Conservation (phyloP, 2,113 vertebrate genomes). For the Prietella phreatophila region DNA sequence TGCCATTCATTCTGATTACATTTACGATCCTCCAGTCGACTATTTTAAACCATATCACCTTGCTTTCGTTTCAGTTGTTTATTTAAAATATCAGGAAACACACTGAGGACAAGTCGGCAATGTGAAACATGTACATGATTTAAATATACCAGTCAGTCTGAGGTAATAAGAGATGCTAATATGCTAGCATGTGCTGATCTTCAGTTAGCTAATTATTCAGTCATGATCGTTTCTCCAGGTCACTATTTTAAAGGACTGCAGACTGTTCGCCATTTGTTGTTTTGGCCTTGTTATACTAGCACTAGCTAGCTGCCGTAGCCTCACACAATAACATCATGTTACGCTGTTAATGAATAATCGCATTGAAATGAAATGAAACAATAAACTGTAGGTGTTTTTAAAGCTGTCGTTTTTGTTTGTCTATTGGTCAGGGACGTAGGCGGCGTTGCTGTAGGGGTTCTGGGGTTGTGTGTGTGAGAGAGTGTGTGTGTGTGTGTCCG, state of each 20-base stretch:
- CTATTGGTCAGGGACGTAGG: not conserved
- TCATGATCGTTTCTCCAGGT: not conserved
- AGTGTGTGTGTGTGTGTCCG: not conserved
- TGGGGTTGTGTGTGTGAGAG: not conserved
- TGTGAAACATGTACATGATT: not conserved
- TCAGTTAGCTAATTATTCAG: not conserved
- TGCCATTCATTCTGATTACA: no score
- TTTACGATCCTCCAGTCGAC: no score
- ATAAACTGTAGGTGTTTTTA: not conserved
- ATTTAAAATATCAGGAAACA: not conserved
- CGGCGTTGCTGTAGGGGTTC: slow-evolving; percentile 55
- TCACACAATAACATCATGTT: not conserved
- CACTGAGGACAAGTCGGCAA: not conserved
- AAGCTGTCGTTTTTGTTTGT: not conserved
- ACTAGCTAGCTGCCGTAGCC: not conserved
- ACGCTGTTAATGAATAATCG: not conserved
- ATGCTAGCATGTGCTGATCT: not conserved
- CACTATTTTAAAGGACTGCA: not conserved
- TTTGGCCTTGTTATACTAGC: not conserved
- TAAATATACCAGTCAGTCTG: not conserved
- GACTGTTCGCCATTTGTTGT: not conserved
- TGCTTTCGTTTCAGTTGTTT: not conserved
- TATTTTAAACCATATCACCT: not conserved
- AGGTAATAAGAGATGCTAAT: not conserved
- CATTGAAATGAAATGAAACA: no score